Conservation (phyloP, 2,797 vertebrate species). For the Pseudomugil tenellus region DNA sequence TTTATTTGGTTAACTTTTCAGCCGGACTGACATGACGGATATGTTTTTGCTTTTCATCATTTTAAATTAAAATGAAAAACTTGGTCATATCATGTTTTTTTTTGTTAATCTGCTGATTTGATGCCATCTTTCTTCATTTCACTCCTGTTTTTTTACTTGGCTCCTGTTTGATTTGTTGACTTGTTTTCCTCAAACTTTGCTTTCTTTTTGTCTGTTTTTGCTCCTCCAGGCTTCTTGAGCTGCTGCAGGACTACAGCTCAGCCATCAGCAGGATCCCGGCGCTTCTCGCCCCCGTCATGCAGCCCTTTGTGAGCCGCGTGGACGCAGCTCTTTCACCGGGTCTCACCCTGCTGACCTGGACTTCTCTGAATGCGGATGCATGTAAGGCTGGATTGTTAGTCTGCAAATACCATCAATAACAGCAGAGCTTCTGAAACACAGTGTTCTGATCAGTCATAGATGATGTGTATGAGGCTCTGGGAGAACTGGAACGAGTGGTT, state of each 20-base stretch:
- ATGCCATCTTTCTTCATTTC: too few species aligned
- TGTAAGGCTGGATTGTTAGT: constrained; percentile 64
- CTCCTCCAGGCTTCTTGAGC: constrained; percentile 75
- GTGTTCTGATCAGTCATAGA: constrained; percentile 71
- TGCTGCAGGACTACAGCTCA: constrained; percentile 77
- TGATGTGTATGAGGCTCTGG: constrained; percentile 71
- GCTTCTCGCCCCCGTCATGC: constrained; percentile 80
- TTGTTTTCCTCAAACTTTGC: too few species aligned
- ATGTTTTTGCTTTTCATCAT: too few species aligned
- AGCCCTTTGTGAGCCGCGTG: constrained; percentile 78
- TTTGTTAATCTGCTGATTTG: too few species aligned
- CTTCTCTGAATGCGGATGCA: constrained; percentile 73
- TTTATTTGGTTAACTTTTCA: too few species aligned
- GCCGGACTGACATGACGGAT: too few species aligned
- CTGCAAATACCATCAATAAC: accelerated
- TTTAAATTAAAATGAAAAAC: too few species aligned
- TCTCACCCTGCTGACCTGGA: constrained; percentile 83
- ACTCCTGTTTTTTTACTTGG: too few species aligned
- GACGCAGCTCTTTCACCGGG: constrained; percentile 82
- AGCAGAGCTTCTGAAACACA: neutral
- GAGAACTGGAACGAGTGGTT: constrained; percentile 74
- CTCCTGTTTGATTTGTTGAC: too few species aligned
- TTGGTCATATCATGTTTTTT: too few species aligned
- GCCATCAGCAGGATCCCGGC: constrained; percentile 69
- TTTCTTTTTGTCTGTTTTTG: too few species aligned